phyloP scores from a whole-genome alignment of 2,888 invertebrate genomes.

The Stenurella melanura region DNA sequence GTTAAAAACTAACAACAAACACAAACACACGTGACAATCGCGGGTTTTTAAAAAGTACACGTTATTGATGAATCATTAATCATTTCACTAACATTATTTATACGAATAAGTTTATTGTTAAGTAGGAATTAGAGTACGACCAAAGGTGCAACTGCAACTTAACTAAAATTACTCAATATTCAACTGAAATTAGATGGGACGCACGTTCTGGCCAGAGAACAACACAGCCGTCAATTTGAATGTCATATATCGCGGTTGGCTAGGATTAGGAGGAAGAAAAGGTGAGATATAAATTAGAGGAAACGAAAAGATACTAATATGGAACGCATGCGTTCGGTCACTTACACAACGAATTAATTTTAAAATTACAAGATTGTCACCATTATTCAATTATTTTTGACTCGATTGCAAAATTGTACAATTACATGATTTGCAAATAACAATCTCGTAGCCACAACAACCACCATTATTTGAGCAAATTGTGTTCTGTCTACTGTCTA shows the following conservation, averaged over 20 bases:
- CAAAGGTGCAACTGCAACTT: conserved; percentile 36
- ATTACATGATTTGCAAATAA: not conserved
- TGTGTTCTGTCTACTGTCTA: not conserved
- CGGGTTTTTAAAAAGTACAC: conserved; percentile 34
- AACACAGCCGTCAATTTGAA: conserved; percentile 42
- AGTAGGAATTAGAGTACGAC: conserved; percentile 8
- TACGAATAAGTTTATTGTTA: not conserved
- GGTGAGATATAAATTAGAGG: conserved; percentile 32
- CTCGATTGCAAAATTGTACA: not conserved
- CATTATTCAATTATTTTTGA: not conserved
- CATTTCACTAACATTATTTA: conserved; percentile 22
- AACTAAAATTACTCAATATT: conserved; percentile 35
- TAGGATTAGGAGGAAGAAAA: conserved; percentile 28
- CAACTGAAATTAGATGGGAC: conserved; percentile 39
- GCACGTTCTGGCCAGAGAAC: conserved; percentile 30
- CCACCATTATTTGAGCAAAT: not conserved
- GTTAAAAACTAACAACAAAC: conserved; percentile 27
- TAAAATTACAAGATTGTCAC: not conserved
- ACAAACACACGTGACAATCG: conserved; percentile 34
- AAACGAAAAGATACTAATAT: conserved; percentile 10
- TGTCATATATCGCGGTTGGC: conserved; percentile 40
- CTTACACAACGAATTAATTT: not conserved
- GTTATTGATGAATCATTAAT: conserved; percentile 18
- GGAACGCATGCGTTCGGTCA: conserved; percentile 17
- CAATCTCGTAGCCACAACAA: not conserved